These are phyloP conservation scores for Psophia crepitans DNA, from an alignment of 2,113 vertebrate genomes.

Conservation along the genomic window DNA sequence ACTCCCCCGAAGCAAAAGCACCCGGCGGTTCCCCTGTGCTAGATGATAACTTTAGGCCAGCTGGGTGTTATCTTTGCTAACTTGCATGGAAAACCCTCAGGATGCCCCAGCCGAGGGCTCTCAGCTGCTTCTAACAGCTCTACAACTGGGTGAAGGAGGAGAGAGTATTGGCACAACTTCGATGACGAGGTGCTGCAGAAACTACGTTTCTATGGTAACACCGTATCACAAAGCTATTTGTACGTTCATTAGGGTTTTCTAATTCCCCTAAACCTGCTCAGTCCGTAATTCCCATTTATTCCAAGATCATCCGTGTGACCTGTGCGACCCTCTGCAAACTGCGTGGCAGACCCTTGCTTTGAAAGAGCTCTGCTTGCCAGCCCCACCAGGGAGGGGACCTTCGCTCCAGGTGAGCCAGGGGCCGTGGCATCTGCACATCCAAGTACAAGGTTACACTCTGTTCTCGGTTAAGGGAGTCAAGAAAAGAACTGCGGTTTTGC, in stretches of 20 bases:
- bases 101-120: neutral
- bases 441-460: neutral
- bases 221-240: neutral
- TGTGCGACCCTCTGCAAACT: neutral
- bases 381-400: neutral
- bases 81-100: neutral
- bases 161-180: neutral
- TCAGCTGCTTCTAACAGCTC: slow-evolving; percentile 1
- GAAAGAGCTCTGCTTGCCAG: neutral
- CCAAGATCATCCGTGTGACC: neutral
- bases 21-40: neutral
- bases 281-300: neutral
- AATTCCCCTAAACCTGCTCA: neutral
- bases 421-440: neutral
- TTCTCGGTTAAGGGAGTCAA: neutral
- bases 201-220: slow-evolving; percentile 30
- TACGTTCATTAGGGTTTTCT: neutral
- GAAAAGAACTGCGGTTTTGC: neutral
- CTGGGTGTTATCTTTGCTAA: neutral
- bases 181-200: neutral
- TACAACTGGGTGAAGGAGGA: neutral
- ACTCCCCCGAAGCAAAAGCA: rapidly evolving
- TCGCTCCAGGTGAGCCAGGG: neutral
- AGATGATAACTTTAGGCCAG: neutral
- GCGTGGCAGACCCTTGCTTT: rapidly evolving